Base-by-base conservation (phyloP, 2,888 invertebrate species). In the Nemotelus pantherinus region DNA sequence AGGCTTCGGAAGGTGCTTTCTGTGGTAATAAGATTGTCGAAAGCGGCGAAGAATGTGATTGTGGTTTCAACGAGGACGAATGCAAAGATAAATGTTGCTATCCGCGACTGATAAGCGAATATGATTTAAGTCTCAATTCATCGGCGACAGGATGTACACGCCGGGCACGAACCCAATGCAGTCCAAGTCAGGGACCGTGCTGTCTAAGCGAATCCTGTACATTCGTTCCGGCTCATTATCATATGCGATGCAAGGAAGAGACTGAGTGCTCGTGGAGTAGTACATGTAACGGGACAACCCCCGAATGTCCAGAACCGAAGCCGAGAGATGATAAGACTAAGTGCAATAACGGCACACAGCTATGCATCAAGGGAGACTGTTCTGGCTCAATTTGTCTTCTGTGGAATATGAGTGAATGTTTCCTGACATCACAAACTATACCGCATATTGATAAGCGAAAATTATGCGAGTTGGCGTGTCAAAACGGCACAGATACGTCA, bases 21-120 rank as follows among this genome's bases (percentile, higher is more conserved):
- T 99, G 99, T 88, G 99, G 99, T 77, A 99, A 99, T 88, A 98
- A 98, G 88, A 97, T 99, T 83, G 97, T 97, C 0, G 99, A 99
- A 86, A 94, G 93, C 45, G 97, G 96, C 68, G 99, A 99, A 88
- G 96, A 99, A 88, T 99, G 99, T 85, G 99, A 99, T 87, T 97
- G 97, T 84, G 97, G 97, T 44, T 99, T 97, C 86, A 94, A 95
- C 83, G 93, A 94, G 80, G 92, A 93, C 10, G 98, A 99, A 84
- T 99, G 99, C 88, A 92, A 91, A 81, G 94, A 94, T 83, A 93
- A 92, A 80, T 99, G 99, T 86, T 99, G 99, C 87, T 96, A 97
- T 87, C 97, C 98, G 39, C 90, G 95, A 43, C 89, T 93, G 82
- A 89, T 94, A 74, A 93, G 91, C 84, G 90, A 91, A 58, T 88